Evolutionary conservation across 2,113 vertebrate species (phyloP).

Genomic region (Pseudorectes ferrugineus): DNA sequence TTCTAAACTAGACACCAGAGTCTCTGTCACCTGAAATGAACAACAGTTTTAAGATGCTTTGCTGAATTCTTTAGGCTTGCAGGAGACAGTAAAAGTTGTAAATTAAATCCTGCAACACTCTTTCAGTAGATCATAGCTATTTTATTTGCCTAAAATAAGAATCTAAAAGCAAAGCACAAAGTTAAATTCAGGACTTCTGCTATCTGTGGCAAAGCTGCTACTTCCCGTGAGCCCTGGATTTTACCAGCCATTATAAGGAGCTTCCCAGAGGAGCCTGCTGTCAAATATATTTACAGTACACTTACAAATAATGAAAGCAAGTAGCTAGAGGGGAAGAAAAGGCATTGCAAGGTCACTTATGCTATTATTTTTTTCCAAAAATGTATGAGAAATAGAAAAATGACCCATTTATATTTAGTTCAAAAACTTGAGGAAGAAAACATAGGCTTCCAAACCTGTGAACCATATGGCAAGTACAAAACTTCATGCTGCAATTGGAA

Average conservation of each 20-base stretch:
- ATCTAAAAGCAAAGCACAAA: neutral
- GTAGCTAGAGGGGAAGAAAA: neutral
- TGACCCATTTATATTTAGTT: neutral
- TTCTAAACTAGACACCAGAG: neutral
- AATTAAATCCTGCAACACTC: neutral
- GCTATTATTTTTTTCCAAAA: neutral
- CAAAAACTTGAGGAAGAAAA: neutral
- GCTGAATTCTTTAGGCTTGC: neutral
- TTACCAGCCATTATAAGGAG: neutral
- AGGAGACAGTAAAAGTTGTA: neutral
- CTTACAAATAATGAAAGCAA: neutral
- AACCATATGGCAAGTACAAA: neutral
- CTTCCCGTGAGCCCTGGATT: neutral
- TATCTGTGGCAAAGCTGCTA: neutral
- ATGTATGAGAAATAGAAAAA: neutral
- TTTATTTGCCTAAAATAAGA: neutral
- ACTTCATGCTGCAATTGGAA: neutral
- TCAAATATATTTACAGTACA: neutral
- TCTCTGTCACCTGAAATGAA: neutral
- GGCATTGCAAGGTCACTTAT: neutral
- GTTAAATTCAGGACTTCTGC: neutral
- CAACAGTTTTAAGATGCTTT: neutral
- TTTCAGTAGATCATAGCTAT: neutral
- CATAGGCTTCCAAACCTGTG: neutral
- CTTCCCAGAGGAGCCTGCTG: neutral